These are phyloP conservation scores for Todiramphus chloris DNA, from an alignment of 2,113 vertebrate species.

Conservation along the genomic window DNA sequence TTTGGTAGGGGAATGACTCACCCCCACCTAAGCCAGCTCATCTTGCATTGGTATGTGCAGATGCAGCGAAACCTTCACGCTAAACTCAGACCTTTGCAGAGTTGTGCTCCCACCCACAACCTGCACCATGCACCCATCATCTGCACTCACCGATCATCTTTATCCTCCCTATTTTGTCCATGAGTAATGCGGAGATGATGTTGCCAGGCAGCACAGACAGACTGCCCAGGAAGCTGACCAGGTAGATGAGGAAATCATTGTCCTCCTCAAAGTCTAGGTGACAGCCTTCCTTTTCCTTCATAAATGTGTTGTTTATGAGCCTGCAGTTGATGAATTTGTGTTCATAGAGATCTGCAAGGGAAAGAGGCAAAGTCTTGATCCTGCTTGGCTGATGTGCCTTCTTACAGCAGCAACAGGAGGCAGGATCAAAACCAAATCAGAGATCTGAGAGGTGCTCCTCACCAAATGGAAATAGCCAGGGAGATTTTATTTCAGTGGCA, in stretches of 20 bases:
- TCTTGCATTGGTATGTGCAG: background rate
- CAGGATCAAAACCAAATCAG: background rate
- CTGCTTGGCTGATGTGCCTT: background rate
- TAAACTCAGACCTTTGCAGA: background rate
- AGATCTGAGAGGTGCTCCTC: background rate
- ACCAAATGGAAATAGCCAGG: background rate
- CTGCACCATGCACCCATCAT: fast-evolving
- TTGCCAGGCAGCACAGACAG: slow-evolving; percentile 94
- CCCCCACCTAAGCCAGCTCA: background rate
- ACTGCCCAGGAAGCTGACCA: slow-evolving; percentile 97
- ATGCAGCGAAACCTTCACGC: background rate
- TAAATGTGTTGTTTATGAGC: slow-evolving; percentile 86
- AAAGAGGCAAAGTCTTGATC: background rate
- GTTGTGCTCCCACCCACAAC: fast-evolving
- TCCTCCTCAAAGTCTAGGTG: slow-evolving; percentile 93
- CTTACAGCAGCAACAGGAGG: background rate
- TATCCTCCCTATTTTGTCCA: slow-evolving; percentile 95
- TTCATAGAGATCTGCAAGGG: slow-evolving; percentile 84
- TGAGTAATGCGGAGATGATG: slow-evolving; percentile 93
- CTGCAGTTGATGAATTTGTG: slow-evolving; percentile 91
- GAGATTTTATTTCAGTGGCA: background rate
- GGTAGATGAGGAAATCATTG: slow-evolving; percentile 93
- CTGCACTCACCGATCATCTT: slow-evolving; percentile 90
- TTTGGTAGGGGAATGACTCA: background rate
- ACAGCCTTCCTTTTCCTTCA: slow-evolving; percentile 88